Conservation (phyloP, 1,140 invertebrate genomes). For the Melitaea cinxia region DNA sequence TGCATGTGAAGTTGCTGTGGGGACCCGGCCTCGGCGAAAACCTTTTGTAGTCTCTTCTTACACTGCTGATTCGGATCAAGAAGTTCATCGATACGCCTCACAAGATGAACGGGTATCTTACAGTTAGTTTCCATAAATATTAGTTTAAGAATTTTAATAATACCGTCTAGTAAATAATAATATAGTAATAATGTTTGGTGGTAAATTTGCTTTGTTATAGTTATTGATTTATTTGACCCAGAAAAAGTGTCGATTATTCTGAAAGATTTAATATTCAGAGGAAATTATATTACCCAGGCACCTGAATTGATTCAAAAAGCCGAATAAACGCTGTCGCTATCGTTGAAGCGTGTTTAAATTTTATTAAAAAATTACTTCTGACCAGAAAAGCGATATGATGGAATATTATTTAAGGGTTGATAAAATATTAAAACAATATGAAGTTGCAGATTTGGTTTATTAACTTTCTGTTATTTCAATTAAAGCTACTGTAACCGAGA, state of each 20-base stretch:
- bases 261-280: constrained; percentile 69
- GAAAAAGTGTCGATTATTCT: constrained; percentile 43
- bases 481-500: no score
- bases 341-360: constrained; percentile 68
- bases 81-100: constrained; percentile 50
- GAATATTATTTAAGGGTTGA: constrained; percentile 7
- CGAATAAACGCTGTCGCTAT: constrained; percentile 63
- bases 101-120: constrained; percentile 67
- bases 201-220: no score
- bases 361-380: constrained; percentile 56
- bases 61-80: constrained; percentile 45
- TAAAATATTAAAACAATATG: no score
- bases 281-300: constrained; percentile 57
- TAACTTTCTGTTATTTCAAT: no score
- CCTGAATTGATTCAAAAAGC: constrained; percentile 78
- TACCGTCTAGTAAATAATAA: neutral
- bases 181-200: no score
- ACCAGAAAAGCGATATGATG: constrained; percentile 35
- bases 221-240: constrained; percentile 8
- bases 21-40: constrained; percentile 49
- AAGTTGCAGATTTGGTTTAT: no score
- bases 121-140: constrained; percentile 40
- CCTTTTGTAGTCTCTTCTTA: constrained; percentile 55
- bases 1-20: constrained; percentile 69
- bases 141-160: neutral